phyloP scores from a whole-genome alignment of 1,140 invertebrate genomes.

The Pseudomyrmex pallidus region DNA sequence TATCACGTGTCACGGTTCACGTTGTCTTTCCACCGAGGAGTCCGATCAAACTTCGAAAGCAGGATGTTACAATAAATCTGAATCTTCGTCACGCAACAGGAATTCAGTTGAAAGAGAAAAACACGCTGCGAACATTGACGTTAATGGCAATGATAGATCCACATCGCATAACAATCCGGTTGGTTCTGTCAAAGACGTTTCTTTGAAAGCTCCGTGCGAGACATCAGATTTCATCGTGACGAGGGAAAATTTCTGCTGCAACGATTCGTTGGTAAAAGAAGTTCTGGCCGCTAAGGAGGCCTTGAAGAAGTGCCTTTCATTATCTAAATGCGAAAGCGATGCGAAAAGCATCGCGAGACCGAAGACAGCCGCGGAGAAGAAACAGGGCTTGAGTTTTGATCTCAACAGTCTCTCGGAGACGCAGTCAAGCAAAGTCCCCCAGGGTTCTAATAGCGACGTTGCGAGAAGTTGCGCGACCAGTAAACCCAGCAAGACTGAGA shows the following conservation, averaged over 20 bases:
- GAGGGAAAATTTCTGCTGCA: constrained; percentile 60
- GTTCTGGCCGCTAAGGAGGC: constrained; percentile 83
- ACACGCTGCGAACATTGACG: neutral
- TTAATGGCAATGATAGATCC: neutral
- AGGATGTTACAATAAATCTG: neutral
- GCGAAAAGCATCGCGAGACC: constrained; percentile 62
- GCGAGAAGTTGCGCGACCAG: neutral
- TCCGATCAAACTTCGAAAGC: neutral
- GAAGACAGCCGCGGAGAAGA: constrained; percentile 78
- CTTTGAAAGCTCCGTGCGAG: neutral
- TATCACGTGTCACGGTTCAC: neutral
- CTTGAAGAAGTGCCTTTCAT: constrained; percentile 79
- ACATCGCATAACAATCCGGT: neutral
- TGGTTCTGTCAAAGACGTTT: neutral
- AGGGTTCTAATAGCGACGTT: neutral
- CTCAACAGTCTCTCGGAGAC: constrained; percentile 21
- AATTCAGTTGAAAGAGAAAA: neutral
- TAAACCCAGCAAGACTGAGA: constrained; percentile 16
- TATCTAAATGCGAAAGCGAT: constrained; percentile 52
- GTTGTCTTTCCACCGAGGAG: neutral
- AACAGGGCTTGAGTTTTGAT: constrained; percentile 72
- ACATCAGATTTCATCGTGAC: neutral
- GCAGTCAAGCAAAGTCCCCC: neutral
- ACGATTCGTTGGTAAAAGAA: constrained; percentile 81
- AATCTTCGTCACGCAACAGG: neutral